Percentiles rank a stretch among this genome's conserved stretches.
Conservation (phyloP, 2,888 invertebrate species). For the Nemotelus pantherinus region DNA sequence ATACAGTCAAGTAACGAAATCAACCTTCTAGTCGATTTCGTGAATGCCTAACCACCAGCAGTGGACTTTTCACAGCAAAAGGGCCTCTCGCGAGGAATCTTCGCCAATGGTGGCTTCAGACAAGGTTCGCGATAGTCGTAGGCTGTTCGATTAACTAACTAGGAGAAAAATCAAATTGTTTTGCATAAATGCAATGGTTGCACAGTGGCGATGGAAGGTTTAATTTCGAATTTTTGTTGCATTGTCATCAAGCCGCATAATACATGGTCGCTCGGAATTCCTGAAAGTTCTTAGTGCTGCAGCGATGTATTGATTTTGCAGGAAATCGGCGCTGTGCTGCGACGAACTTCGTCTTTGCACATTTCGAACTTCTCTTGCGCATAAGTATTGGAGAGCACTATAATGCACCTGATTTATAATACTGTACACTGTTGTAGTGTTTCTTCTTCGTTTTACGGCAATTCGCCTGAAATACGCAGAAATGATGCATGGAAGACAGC, state of each 20-base stretch:
- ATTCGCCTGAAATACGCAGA: not conserved
- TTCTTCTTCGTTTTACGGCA: conserved; percentile 38
- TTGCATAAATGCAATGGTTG: not conserved
- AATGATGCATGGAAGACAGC: too few relatives aligned
- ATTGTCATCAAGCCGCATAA: too few relatives aligned
- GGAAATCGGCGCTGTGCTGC: conserved; percentile 17
- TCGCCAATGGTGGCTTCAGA: too few relatives aligned
- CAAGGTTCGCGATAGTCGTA: too few relatives aligned
- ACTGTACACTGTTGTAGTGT: not conserved
- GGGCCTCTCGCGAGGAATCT: too few relatives aligned
- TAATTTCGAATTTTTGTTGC: not conserved
- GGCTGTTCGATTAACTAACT: not conserved
- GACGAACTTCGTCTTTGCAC: conserved; percentile 46
- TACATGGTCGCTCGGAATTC: too few relatives aligned
- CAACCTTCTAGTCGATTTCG: too few relatives aligned
- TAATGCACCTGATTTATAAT: not conserved
- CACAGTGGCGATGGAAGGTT: not conserved
- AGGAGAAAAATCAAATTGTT: not conserved
- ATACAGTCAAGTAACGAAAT: not conserved
- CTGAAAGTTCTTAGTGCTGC: not conserved
- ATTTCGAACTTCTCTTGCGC: conserved; percentile 11
- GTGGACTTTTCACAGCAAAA: too few relatives aligned
- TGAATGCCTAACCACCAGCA: too few relatives aligned
- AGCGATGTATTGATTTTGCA: conserved; percentile 48
- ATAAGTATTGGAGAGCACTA: not conserved